A percentile compares a stretch with the other conserved stretches of the same genome.
Evolutionary conservation across 2,113 vertebrate genomes (phyloP).

Genomic region (Melanotaenia duboulayi): DNA sequence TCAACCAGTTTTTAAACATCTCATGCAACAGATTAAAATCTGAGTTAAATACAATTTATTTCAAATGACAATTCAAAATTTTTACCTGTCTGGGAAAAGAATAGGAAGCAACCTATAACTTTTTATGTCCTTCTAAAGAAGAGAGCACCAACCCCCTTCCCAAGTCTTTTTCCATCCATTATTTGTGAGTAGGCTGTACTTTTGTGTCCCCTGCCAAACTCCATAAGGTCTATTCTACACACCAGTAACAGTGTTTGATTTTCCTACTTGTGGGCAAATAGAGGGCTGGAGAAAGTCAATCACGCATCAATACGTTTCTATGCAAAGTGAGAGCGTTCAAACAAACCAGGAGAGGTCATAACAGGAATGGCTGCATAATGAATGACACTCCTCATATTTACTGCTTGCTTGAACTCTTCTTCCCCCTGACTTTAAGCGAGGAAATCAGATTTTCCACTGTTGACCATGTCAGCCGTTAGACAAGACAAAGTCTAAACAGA

Average conservation of each 20-base stretch:
- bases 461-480: too few relatives aligned
- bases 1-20: slow-evolving; percentile 44
- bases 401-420: too few relatives aligned
- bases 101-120: slow-evolving; percentile 55
- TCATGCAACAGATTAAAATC: slow-evolving; percentile 32
- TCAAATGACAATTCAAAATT: slow-evolving; percentile 47
- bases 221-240: slow-evolving; percentile 12
- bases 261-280: slow-evolving; percentile 22
- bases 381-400: slow-evolving; percentile 7
- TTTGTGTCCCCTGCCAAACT: slow-evolving; percentile 23
- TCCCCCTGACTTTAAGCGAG: too few relatives aligned
- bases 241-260: slow-evolving; percentile 12
- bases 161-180: slow-evolving; percentile 24
- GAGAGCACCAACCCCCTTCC: neutral
- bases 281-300: slow-evolving; percentile 15
- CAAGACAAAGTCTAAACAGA: too few relatives aligned
- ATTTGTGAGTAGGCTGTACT: slow-evolving; percentile 17
- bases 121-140: slow-evolving; percentile 24
- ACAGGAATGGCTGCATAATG: neutral
- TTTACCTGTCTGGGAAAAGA: slow-evolving; percentile 67
- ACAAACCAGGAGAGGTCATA: slow-evolving; percentile 38
- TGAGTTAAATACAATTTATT: slow-evolving; percentile 50
- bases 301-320: slow-evolving; percentile 44
- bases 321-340: slow-evolving; percentile 13
- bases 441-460: too few relatives aligned